Evolutionary conservation across 1,140 invertebrate genomes (phyloP).

Genomic region (Drosophila miranda): DNA sequence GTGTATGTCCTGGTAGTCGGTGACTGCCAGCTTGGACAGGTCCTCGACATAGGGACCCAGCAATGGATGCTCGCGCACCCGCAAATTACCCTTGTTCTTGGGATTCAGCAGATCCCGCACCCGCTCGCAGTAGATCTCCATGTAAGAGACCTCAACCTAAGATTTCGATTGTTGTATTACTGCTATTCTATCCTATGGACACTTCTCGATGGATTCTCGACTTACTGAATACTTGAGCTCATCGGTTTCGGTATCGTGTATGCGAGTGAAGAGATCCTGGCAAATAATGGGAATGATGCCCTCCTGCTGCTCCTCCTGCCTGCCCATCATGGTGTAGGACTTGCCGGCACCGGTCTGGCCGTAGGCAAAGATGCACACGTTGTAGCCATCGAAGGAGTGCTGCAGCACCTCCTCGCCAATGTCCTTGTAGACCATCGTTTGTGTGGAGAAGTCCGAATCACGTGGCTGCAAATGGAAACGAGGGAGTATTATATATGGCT

Average conservation of each 20-base stretch:
- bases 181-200: too few species aligned
- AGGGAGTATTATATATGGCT: background rate
- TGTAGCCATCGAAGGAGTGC: conserved; percentile 99
- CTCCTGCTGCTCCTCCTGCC: conserved; percentile 96
- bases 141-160: conserved; percentile 95
- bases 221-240: conserved; percentile 93
- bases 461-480: conserved; percentile 85
- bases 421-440: conserved; percentile 98
- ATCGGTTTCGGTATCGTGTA: conserved; percentile 89
- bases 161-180: background rate
- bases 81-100: conserved; percentile 97
- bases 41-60: conserved; percentile 99
- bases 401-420: conserved; percentile 99
- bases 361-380: conserved; percentile 99
- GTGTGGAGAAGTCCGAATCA: conserved; percentile 95
- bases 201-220: background rate
- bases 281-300: conserved; percentile 99
- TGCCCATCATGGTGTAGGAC: conserved; percentile 99
- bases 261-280: conserved; percentile 96
- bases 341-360: conserved; percentile 99
- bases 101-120: conserved; percentile 98
- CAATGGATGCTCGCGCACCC: conserved; percentile 98
- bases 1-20: conserved; percentile 97
- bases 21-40: conserved; percentile 98
- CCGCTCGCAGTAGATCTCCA: conserved; percentile 99